These are phyloP conservation scores for Chloroceryle inda DNA, from an alignment of 2,797 vertebrate genomes.

Conservation along the genomic window DNA sequence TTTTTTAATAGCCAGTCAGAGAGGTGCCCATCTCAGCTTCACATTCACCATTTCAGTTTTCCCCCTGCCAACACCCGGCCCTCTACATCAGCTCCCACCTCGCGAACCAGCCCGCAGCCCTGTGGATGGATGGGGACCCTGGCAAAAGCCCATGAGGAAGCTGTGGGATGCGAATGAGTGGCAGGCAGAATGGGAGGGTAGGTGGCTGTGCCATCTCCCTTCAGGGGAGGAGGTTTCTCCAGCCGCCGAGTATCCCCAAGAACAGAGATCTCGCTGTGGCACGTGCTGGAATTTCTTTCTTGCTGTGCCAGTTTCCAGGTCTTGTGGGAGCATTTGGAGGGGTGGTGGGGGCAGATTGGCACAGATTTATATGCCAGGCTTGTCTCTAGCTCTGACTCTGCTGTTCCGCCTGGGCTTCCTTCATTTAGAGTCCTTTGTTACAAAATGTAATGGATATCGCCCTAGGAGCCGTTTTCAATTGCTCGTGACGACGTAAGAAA, in stretches of 20 bases:
- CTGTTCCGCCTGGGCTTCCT: constrained; percentile 51
- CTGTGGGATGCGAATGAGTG: background rate
- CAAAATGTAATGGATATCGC: constrained; percentile 63
- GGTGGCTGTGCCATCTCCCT: background rate
- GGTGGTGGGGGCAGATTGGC: background rate
- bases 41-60: background rate
- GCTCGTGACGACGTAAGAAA: constrained; percentile 51
- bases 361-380: constrained; percentile 51
- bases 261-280: rapidly evolving
- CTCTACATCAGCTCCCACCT: background rate
- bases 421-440: constrained; percentile 70
- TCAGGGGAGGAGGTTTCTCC: background rate
- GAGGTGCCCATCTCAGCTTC: background rate
- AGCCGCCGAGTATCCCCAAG: background rate
- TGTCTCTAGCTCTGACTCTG: constrained; percentile 31
- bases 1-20: background rate
- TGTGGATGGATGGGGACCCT: background rate
- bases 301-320: background rate
- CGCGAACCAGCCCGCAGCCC: rapidly evolving
- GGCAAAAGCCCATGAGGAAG: background rate
- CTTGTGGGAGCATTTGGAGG: constrained; percentile 35
- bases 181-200: rapidly evolving
- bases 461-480: constrained; percentile 69
- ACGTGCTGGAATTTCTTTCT: constrained; percentile 57
- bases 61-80: background rate